These are phyloP conservation scores for Alectoris magna DNA, from an alignment of 2,797 vertebrate genomes.

Conservation along the genomic window DNA sequence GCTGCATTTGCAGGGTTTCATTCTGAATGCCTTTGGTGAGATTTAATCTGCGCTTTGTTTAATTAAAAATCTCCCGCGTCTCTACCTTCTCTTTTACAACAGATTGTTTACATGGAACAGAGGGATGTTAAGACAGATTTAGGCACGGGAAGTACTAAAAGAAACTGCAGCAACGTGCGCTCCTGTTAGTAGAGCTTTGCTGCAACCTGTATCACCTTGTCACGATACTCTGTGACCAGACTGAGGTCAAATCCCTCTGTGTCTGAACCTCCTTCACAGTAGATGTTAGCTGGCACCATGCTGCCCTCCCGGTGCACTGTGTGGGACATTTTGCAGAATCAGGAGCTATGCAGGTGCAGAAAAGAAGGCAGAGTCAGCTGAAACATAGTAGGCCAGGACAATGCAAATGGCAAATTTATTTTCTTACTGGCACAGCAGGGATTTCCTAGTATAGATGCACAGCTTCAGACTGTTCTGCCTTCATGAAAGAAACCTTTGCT, in stretches of 20 bases:
- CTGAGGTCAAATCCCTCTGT: conserved; percentile 18
- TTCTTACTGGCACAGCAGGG: neutral
- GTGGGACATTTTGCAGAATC: neutral
- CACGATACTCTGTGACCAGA: conserved; percentile 4
- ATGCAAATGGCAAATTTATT: neutral
- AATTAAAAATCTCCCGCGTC: conserved; percentile 60
- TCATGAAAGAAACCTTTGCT: neutral
- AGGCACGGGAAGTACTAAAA: neutral
- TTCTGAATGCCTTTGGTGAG: conserved; percentile 23
- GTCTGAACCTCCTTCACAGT: conserved; percentile 28
- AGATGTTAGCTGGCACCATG: conserved; percentile 19
- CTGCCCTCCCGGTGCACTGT: neutral
- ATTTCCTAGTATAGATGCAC: neutral
- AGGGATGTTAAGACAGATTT: neutral
- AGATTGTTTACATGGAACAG: conserved; percentile 10
- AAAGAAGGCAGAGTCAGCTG: conserved; percentile 1
- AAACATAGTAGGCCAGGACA: neutral
- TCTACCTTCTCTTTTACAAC: conserved; percentile 12
- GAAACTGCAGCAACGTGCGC: neutral
- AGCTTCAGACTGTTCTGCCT: neutral
- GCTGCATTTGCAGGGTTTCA: conserved; percentile 30
- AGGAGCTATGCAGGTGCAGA: conserved; percentile 37
- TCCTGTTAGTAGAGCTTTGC: conserved; percentile 26
- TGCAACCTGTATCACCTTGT: neutral
- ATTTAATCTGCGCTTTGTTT: conserved; percentile 58